Evolutionary conservation across 2,888 invertebrate species (phyloP).

Genomic region (Thymelicus lineola): DNA sequence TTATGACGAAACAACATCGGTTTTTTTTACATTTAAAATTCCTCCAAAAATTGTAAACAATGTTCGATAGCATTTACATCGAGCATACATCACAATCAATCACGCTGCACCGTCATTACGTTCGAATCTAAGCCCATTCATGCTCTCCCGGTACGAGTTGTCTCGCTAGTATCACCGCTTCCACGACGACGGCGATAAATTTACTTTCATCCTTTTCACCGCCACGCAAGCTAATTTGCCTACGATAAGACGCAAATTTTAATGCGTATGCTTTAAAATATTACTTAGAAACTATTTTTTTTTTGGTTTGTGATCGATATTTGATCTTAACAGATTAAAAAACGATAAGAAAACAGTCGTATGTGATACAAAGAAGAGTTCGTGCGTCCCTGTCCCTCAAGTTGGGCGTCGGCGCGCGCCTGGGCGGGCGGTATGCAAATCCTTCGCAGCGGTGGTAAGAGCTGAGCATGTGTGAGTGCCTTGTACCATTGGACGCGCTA

Average conservation of each 20-base stretch:
- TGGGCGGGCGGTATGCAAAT: constrained; percentile 86
- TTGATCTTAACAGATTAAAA: constrained; percentile 28
- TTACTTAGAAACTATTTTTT: not conserved
- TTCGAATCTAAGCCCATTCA: constrained; percentile 72
- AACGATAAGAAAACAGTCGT: constrained; percentile 28
- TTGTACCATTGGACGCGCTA: constrained; percentile 84
- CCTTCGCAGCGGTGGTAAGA: constrained; percentile 75
- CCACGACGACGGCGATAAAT: constrained; percentile 79
- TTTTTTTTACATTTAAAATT: not conserved
- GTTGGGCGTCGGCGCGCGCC: constrained; percentile 82
- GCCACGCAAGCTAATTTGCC: constrained; percentile 63
- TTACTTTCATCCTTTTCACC: constrained; percentile 80
- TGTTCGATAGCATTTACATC: constrained; percentile 25
- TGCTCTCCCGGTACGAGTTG: constrained; percentile 65
- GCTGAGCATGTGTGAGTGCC: constrained; percentile 76
- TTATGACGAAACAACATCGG: no score
- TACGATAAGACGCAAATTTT: constrained; percentile 44
- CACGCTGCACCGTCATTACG: constrained; percentile 65
- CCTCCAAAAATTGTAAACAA: constrained; percentile 21
- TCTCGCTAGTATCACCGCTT: constrained; percentile 70
- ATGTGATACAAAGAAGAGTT: constrained; percentile 62
- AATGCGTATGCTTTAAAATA: constrained; percentile 5
- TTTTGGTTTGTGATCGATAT: constrained; percentile 24
- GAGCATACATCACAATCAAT: constrained; percentile 57
- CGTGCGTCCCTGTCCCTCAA: constrained; percentile 79